Conservation (phyloP, 2,113 vertebrate genomes). For the Heloderma charlesbogerti region DNA sequence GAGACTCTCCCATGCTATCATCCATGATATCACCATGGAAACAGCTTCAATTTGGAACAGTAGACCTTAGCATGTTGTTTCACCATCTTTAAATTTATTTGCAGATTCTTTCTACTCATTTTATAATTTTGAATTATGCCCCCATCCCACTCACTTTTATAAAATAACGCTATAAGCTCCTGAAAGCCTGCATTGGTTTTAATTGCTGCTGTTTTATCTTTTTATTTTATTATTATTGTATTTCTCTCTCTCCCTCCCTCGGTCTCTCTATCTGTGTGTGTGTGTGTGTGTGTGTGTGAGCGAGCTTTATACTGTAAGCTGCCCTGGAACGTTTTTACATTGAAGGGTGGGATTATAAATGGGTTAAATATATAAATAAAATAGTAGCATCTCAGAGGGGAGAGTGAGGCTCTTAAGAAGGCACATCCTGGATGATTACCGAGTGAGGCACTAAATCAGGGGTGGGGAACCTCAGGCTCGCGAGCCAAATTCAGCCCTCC, state of each 20-base stretch:
- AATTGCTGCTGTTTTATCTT: background rate
- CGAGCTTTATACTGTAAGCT: background rate
- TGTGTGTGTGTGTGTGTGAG: too few species aligned
- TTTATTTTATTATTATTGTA: too few species aligned
- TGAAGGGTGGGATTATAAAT: background rate
- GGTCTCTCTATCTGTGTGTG: too few species aligned
- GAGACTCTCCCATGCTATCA: fast-evolving
- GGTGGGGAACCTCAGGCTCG: too few species aligned
- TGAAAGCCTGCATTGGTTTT: background rate
- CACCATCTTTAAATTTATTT: background rate
- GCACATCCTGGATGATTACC: too few species aligned
- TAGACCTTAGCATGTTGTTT: background rate
- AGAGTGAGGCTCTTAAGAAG: too few species aligned
- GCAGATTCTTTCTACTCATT: background rate
- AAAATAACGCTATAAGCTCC: background rate
- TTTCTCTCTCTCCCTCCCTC: too few species aligned
- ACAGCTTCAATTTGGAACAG: background rate
- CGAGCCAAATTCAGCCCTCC: too few species aligned
- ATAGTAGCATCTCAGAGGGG: too few species aligned
- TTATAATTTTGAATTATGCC: background rate
- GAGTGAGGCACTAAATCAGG: too few species aligned
- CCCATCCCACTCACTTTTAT: background rate
- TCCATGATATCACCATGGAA: background rate
- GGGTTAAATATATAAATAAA: too few species aligned
- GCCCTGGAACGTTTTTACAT: background rate